Percentiles rank a stretch among this genome's conserved stretches.
These are phyloP conservation scores for Achroia grisella DNA, from an alignment of 1,140 invertebrate genomes.

Conservation along the genomic window DNA sequence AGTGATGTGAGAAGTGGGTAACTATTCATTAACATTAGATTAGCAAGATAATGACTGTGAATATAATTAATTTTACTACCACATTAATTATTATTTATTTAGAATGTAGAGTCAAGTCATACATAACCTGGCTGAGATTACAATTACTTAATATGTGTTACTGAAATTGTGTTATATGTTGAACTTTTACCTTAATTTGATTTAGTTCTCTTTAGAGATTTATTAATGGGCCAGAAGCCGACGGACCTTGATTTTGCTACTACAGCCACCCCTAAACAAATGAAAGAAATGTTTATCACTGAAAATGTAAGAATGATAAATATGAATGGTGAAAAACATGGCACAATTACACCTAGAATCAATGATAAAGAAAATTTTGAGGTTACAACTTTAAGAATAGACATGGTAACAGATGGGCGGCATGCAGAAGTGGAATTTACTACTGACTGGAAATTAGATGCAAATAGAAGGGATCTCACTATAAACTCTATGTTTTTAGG, in stretches of 20 bases:
- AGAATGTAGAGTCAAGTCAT: too few species aligned
- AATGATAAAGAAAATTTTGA: slow-evolving; percentile 97
- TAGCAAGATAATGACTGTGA: too few species aligned
- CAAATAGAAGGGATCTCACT: slow-evolving; percentile 95
- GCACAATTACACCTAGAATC: slow-evolving; percentile 97
- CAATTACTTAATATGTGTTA: too few species aligned
- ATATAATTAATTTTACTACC: too few species aligned
- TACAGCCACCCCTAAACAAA: slow-evolving; percentile 95
- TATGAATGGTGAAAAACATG: slow-evolving; percentile 95
- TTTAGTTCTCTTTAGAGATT: slow-evolving; percentile 79
- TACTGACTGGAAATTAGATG: slow-evolving; percentile 96
- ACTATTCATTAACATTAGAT: too few species aligned
- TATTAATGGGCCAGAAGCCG: slow-evolving; percentile 90
- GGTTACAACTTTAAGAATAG: slow-evolving; percentile 94
- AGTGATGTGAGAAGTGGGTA: too few species aligned
- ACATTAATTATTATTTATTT: too few species aligned
- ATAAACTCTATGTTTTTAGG: slow-evolving; percentile 99
- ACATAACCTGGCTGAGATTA: too few species aligned
- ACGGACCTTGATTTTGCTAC: slow-evolving; percentile 99
- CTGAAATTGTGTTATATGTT: too few species aligned
- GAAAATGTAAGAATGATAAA: slow-evolving; percentile 96
- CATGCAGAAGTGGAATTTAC: slow-evolving; percentile 97
- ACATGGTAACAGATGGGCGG: slow-evolving; percentile 94
- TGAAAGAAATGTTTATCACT: slow-evolving; percentile 94
- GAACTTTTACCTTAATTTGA: too few species aligned